A percentile compares a stretch with the other conserved stretches of the same genome.
Conservation (phyloP, 2,113 vertebrate species). For the Lucifuga dentata region DNA sequence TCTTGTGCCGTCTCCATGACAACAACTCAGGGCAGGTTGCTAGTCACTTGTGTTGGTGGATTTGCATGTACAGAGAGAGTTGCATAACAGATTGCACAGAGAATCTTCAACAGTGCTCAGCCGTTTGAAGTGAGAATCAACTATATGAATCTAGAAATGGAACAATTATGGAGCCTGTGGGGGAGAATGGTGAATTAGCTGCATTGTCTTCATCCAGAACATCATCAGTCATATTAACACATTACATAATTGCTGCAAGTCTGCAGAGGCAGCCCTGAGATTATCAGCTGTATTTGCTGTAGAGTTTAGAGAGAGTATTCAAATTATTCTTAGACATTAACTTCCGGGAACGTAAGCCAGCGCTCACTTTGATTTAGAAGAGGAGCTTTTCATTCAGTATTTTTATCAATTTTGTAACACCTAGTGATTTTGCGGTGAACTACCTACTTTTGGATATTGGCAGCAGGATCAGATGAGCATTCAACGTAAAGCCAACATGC, state of each 20-base stretch:
- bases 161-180: conserved; percentile 42
- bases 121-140: conserved; percentile 51
- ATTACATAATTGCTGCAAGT: conserved; percentile 58
- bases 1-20: conserved; percentile 71
- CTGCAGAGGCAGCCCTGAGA: conserved; percentile 22
- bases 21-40: conserved; percentile 63
- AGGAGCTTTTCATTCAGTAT: not conserved
- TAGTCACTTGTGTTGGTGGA: conserved; percentile 72
- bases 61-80: conserved; percentile 79
- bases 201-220: conserved; percentile 46
- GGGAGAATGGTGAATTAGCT: conserved; percentile 32
- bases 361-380: not conserved
- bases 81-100: conserved; percentile 71
- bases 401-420: conserved; percentile 1
- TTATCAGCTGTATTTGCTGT: conserved; percentile 61
- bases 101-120: conserved; percentile 37
- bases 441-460: not conserved
- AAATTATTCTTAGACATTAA: conserved; percentile 14
- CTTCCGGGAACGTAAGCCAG: not conserved
- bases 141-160: conserved; percentile 61
- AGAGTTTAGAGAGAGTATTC: conserved; percentile 32
- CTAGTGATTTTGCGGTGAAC: not conserved
- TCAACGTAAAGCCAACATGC: not conserved
- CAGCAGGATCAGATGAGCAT: not conserved
- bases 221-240: conserved; percentile 47